Percentiles rank a stretch among this genome's conserved stretches.
Evolutionary conservation across 2,113 vertebrate genomes (phyloP).

Genomic region (Thamnaconus septentrionalis): DNA sequence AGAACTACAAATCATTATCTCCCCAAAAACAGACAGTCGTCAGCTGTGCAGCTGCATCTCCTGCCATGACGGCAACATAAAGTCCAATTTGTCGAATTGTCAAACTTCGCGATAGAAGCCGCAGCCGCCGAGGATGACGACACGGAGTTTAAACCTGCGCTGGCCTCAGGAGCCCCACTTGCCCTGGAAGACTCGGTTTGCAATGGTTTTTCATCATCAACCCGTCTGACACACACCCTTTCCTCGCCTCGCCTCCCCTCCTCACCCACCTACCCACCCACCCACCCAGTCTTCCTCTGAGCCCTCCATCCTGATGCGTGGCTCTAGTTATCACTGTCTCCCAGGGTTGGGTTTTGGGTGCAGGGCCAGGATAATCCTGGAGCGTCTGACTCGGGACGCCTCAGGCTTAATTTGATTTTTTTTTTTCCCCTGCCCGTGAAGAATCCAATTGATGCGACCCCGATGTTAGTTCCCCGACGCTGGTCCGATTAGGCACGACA

Average conservation of each 20-base stretch:
- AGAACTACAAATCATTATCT: conserved; percentile 34
- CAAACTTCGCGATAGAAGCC: too few species aligned
- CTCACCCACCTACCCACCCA: conserved; percentile 11
- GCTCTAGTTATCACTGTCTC: conserved; percentile 70
- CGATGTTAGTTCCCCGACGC: conserved; percentile 41
- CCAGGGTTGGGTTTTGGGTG: conserved; percentile 62
- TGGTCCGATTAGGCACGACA: conserved; percentile 29
- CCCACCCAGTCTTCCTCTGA: conserved; percentile 18
- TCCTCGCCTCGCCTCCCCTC: conserved; percentile 41
- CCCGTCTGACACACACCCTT: neutral
- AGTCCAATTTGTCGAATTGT: too few species aligned
- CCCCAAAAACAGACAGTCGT: conserved; percentile 18
- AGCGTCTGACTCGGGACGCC: conserved; percentile 56
- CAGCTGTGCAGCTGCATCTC: too few species aligned
- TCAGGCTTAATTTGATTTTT: conserved; percentile 70
- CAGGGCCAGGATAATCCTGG: conserved; percentile 63
- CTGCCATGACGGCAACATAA: too few species aligned
- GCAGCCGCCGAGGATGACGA: neutral
- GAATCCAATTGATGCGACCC: conserved; percentile 70
- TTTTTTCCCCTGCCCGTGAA: conserved; percentile 58
- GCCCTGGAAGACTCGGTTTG: conserved; percentile 15
- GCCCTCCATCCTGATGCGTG: conserved; percentile 49
- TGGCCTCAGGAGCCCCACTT: conserved; percentile 9
- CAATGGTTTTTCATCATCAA: conserved; percentile 36
- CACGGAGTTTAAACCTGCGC: conserved; percentile 13